Evolutionary conservation across 2,888 invertebrate species (phyloP), one percentile per base, ranked within the genome.

Genomic region (Polyploca ridens): DNA sequence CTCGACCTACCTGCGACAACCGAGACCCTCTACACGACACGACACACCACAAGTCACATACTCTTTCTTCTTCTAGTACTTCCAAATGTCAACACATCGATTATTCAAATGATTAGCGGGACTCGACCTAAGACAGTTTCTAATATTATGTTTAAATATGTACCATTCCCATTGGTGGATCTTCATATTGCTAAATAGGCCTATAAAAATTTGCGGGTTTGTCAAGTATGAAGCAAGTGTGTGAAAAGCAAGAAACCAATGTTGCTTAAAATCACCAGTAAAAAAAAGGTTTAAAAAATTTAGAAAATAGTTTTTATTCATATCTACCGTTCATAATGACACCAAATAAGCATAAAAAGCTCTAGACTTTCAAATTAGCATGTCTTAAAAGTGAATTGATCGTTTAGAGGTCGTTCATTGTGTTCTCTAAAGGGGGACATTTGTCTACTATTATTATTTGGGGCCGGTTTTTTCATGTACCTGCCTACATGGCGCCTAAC

Each of bases 401-500:
- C 84, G 84, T 81, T 87, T 84, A 82, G 88, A 88, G 89, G 89
- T 83, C 85, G 83, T 78, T 84, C 88, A 91, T 92, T 93, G 93
- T 93, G 88, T 87, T 83, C 81, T 81, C 75, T 82, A 81, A 27
- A 86, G 83, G 86, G 86, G 89, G 89, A 91, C 92, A 92, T 91
- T 92, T 90, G 90, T 93, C 92, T 91, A 86, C 86, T 82, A 89
- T 91, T 86, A 86, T 86, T 89, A 90, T 90, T 86, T 88, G 83
- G 89, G 87, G 87, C 93, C 92, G 90, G 93, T 91, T 93, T 92
- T 90, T 91, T 90, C 90, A 88, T 89, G 89, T 91, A 90, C 88
- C 91, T 93, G 91, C 88, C 90, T 90, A 90, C 89, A 87, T 93
- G 93, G 94, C 93, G 93, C 93, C 87, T 90, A 87, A 81, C 91